Percentiles rank a stretch among this genome's conserved stretches.
phyloP scores from a whole-genome alignment of 2,797 vertebrate species.

The Oophaga sylvatica region DNA sequence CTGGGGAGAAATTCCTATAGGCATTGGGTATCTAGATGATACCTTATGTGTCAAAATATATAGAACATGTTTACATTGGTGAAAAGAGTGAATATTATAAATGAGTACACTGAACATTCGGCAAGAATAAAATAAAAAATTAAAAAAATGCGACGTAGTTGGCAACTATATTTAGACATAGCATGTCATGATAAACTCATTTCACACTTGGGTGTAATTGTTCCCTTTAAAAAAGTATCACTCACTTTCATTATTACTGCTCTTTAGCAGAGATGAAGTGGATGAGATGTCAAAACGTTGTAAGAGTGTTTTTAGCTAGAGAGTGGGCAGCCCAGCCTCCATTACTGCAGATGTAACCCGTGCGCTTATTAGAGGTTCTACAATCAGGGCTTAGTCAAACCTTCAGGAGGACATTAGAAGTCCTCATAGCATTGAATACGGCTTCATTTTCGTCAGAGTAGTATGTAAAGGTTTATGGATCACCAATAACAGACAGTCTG shows the following conservation, averaged over 20 bases:
- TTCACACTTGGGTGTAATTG: conserved; percentile 30
- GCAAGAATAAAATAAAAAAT: background rate
- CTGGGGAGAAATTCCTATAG: background rate
- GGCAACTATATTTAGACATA: background rate
- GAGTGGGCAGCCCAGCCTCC: background rate
- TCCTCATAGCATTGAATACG: background rate
- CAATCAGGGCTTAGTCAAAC: background rate
- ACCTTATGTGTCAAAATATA: background rate
- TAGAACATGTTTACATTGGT: background rate
- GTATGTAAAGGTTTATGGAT: background rate
- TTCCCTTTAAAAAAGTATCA: conserved; percentile 18
- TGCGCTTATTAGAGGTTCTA: background rate
- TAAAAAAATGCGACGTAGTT: background rate
- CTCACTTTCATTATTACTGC: background rate
- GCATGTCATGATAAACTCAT: conserved; percentile 29
- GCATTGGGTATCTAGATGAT: background rate
- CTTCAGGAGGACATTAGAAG: background rate
- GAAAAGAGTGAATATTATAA: background rate
- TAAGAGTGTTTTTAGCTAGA: conserved; percentile 1
- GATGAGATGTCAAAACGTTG: conserved; percentile 23
- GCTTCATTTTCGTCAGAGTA: background rate
- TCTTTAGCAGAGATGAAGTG: conserved; percentile 26
- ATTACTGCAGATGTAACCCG: background rate
- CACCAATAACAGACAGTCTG: background rate
- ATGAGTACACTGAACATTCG: background rate